These are phyloP conservation scores for Notodonta ziczac DNA, from an alignment of 2,888 invertebrate genomes.

Conservation along the genomic window DNA sequence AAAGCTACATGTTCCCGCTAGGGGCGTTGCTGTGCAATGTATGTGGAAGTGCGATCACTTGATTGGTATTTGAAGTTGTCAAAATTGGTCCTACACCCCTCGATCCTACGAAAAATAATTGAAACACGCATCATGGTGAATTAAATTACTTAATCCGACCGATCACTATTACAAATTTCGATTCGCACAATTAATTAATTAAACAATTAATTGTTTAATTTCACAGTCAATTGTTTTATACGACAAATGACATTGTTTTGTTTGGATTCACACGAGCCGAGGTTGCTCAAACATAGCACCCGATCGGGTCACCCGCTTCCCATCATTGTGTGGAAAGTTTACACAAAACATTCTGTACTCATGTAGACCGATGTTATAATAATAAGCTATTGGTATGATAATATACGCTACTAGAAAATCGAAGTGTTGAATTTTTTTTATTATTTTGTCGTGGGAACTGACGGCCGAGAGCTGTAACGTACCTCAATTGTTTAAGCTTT, in stretches of 20 bases:
- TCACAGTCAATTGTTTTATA: constrained; percentile 37
- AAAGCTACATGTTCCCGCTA: too few relatives aligned
- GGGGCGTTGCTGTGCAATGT: too few relatives aligned
- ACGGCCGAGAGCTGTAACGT: too few relatives aligned
- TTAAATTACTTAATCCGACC: too few relatives aligned
- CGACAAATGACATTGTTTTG: constrained; percentile 2
- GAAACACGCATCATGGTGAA: too few relatives aligned
- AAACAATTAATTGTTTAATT: constrained; percentile 28
- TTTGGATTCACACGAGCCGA: constrained; percentile 41
- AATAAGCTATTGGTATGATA: neutral
- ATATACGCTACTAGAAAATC: neutral
- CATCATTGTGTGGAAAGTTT: constrained; percentile 53
- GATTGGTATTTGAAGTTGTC: too few relatives aligned
- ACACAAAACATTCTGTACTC: constrained; percentile 6
- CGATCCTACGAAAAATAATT: too few relatives aligned
- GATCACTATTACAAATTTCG: neutral
- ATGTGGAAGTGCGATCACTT: too few relatives aligned
- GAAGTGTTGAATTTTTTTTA: neutral
- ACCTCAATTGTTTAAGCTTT: too few relatives aligned
- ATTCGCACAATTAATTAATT: constrained; percentile 7
- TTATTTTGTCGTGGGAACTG: too few relatives aligned
- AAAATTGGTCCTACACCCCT: too few relatives aligned
- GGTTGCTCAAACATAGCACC: constrained; percentile 34
- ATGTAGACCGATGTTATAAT: constrained; percentile 1
- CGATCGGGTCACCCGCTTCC: constrained; percentile 65